Evolutionary conservation across 2,888 invertebrate species (phyloP), one percentile per base, ranked within the genome.

Genomic region (Cheilosia grossa): DNA sequence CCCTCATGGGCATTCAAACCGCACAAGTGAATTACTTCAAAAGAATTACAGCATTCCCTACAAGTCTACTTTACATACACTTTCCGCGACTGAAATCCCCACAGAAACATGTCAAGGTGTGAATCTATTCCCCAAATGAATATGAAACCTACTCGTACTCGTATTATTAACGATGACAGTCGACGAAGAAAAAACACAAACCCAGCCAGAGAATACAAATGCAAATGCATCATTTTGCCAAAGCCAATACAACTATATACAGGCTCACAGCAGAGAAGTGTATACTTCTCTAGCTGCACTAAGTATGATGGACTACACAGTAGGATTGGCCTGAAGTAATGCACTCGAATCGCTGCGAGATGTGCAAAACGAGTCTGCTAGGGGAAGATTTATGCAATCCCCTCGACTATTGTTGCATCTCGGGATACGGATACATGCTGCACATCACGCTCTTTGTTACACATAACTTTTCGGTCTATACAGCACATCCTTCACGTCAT

Each of bases 41-140:
- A 72, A 64, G 37, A 58, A 51, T 70, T 59, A 70, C 63, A 56
- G 42, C 54, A 61, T 30, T 37, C 53, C 63, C 67, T 63, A 19
- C 67, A 67, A 10, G 19, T 80, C 80, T 70, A 74, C 73, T 82
- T 69, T 70, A 70, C 85, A 85, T 85, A 66, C 0, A 27, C 64
- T 81, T 66, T 59, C 70, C 64, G 40, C 19, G 63, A 74, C 78
- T 67, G 4, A 85, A 66, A 81, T 80, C 85, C 85, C 81, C 40
- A 72, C 49, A 74, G 85, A 72, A 81, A 81, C 75, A 77, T 85
- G 81, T 75, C 85, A 85, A 85, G 85, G 85, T 85, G 85, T 81
- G 74, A 85, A 81, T 61, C 59, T 67, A 53, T 15, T 69, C 81
- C 72, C 78, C 78, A 67, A 77, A 82, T 51, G 54, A 59, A 80